Evolutionary conservation across 2,888 invertebrate genomes (phyloP).

Genomic region (Smittia aterrima): DNA sequence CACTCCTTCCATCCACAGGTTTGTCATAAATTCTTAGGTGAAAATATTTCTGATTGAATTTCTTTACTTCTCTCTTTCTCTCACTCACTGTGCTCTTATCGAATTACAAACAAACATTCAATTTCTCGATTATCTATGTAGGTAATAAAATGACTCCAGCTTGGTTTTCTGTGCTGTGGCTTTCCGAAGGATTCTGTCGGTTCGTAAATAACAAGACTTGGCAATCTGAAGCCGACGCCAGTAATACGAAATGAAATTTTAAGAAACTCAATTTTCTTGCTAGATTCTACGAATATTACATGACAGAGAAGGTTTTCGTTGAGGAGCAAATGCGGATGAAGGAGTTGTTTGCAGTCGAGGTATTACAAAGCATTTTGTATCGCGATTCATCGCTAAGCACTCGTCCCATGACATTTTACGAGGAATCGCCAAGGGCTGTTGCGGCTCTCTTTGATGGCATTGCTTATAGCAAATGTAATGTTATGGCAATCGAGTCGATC

Average conservation of each 20-base stretch:
- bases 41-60: constrained; percentile 1
- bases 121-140: constrained; percentile 34
- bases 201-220: not conserved
- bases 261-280: constrained; percentile 10
- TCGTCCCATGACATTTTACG: constrained; percentile 19
- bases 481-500: constrained; percentile 33
- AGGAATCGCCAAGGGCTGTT: not conserved
- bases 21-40: constrained; percentile 35
- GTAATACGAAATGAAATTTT: not conserved
- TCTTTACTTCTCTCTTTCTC: not conserved
- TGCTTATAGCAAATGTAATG: constrained; percentile 39
- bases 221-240: not conserved
- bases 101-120: not conserved
- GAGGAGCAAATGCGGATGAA: constrained; percentile 18
- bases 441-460: constrained; percentile 18
- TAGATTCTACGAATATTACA: constrained; percentile 36
- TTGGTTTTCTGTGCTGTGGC: constrained; percentile 15
- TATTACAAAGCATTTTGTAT: constrained; percentile 11
- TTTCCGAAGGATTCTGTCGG: constrained; percentile 38
- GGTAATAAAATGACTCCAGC: constrained; percentile 10
- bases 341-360: constrained; percentile 17
- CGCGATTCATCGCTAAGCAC: constrained; percentile 1
- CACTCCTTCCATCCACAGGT: not conserved
- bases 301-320: constrained; percentile 17
- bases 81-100: not conserved